Percentiles rank a stretch among this genome's conserved stretches.
These are phyloP conservation scores for Tetragonula clypearis DNA, from an alignment of 1,140 invertebrate species.

Conservation along the genomic window DNA sequence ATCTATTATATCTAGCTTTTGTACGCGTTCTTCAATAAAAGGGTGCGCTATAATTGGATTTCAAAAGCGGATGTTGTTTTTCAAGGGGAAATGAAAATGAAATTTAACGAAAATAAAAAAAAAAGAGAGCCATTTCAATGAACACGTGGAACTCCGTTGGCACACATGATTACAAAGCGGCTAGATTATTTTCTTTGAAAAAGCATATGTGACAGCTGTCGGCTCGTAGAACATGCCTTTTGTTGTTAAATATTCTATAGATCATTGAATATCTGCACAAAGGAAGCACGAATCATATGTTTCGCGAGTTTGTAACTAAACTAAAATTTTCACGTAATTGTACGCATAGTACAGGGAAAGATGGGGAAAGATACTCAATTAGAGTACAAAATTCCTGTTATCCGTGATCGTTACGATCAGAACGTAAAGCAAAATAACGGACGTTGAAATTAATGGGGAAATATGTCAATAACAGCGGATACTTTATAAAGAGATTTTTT, in stretches of 20 bases:
- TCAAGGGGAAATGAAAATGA: neutral
- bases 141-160: neutral
- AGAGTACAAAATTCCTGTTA: neutral
- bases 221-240: neutral
- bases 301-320: neutral
- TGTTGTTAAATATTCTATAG: neutral
- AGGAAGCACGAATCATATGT: neutral
- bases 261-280: neutral
- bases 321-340: neutral
- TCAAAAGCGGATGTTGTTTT: neutral
- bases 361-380: neutral
- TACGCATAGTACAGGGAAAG: too few relatives aligned
- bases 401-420: neutral
- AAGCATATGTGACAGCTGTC: neutral
- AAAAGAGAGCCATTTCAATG: neutral
- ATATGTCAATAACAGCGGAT: neutral
- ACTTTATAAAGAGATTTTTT: neutral
- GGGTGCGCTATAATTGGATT: neutral
- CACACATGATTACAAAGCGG: neutral
- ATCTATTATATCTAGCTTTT: neutral
- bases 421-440: neutral
- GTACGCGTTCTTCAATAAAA: neutral
- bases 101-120: neutral
- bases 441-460: neutral
- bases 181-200: neutral